phyloP scores from a whole-genome alignment of 2,888 invertebrate species.

The Proisotoma minuta region DNA sequence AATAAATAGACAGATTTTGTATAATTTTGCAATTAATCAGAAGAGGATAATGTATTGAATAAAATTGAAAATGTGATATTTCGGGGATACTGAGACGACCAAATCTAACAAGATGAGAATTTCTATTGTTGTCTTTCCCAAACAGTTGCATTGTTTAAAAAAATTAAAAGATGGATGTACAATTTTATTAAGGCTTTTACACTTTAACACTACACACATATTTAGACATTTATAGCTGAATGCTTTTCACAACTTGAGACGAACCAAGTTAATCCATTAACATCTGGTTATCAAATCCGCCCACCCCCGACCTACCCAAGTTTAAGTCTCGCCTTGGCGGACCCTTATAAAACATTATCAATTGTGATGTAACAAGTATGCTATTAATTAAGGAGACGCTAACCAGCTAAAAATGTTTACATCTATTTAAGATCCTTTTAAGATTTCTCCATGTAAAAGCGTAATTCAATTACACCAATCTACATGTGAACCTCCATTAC shows the following conservation, averaged over 20 bases:
- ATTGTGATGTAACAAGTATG: not conserved
- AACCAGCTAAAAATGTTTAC: not conserved
- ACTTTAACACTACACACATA: not conserved
- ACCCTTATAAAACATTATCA: no score
- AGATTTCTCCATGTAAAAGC: not conserved
- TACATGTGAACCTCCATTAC: not conserved
- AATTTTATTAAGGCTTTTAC: not conserved
- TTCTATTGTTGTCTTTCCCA: no score
- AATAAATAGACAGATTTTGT: no score
- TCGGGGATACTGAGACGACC: no score
- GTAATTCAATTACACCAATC: constrained; percentile 1
- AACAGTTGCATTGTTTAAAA: not conserved
- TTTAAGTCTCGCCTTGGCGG: no score
- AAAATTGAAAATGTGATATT: no score
- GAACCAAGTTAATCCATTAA: constrained; percentile 4
- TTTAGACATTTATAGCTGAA: not conserved
- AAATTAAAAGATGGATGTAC: not conserved
- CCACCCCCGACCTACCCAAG: not conserved
- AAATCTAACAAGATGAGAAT: no score
- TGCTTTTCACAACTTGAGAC: not conserved
- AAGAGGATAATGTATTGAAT: no score
- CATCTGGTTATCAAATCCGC: constrained; percentile 1
- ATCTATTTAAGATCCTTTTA: constrained; percentile 1
- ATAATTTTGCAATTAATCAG: no score
- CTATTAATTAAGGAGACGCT: not conserved